phyloP scores from a whole-genome alignment of 35 echinoderm and acorn worm genomes.

The Stichopus chloronotus region DNA sequence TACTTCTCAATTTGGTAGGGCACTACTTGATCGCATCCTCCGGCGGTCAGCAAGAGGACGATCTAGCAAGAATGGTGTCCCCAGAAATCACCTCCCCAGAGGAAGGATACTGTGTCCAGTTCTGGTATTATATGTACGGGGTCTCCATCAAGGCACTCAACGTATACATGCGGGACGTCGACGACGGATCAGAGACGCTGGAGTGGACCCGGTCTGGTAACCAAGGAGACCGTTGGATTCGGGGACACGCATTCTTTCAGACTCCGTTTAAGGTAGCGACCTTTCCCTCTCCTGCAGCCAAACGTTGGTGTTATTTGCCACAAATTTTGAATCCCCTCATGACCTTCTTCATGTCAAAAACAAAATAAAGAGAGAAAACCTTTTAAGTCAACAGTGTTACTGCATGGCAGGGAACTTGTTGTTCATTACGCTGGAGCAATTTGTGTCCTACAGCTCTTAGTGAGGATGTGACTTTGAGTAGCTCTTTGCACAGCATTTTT shows the following conservation, averaged over 20 bases:
- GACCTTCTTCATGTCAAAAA: not conserved
- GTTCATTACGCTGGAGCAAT: no score
- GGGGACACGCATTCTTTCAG: slow-evolving; percentile 72
- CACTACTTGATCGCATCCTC: not conserved
- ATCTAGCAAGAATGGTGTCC: slow-evolving; percentile 58
- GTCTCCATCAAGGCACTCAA: slow-evolving; percentile 67
- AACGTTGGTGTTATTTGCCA: not conserved
- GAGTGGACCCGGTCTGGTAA: slow-evolving; percentile 83
- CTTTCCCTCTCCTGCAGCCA: not conserved
- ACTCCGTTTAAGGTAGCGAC: slow-evolving; percentile 63
- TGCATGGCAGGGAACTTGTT: not conserved
- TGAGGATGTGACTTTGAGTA: no score
- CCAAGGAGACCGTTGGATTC: slow-evolving; percentile 79
- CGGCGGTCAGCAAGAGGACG: not conserved
- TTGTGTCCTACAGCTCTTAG: no score
- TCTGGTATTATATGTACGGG: slow-evolving; percentile 97
- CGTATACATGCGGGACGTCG: slow-evolving; percentile 45
- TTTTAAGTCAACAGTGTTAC: not conserved
- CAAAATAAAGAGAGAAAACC: not conserved
- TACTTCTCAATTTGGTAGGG: not conserved
- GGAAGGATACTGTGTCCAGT: slow-evolving; percentile 70
- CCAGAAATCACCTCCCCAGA: slow-evolving; percentile 36
- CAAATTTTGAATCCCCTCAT: not conserved
- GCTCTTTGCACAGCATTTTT: no score
- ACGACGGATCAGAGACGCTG: not conserved